Conservation (phyloP, 2,113 vertebrate species). For the Melanostigma gelatinosum region DNA sequence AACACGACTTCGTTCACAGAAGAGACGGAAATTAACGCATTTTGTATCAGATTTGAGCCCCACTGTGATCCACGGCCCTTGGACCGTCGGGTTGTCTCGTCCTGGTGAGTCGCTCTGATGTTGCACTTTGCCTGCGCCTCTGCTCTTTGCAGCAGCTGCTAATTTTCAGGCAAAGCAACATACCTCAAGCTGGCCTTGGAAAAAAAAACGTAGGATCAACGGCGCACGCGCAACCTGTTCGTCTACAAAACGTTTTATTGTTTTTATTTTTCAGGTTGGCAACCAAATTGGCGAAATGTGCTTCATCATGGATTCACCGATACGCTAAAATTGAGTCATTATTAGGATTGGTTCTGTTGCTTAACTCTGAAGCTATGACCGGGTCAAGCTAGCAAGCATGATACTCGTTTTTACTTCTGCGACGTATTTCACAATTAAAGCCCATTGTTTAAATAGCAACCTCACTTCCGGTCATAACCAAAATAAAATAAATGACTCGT, state of each 20-base stretch:
- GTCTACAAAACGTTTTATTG: not conserved
- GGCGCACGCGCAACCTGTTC: slow-evolving; percentile 68
- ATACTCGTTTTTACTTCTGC: slow-evolving; percentile 17
- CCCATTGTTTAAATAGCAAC: accelerated
- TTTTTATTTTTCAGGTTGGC: not conserved
- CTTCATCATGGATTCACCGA: no score
- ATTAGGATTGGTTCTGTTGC: no score
- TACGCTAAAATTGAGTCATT: not conserved
- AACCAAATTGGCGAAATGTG: not conserved
- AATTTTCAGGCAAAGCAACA: slow-evolving; percentile 55
- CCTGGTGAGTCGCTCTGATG: not conserved
- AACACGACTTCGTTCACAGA: not conserved
- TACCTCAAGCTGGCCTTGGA: slow-evolving; percentile 46
- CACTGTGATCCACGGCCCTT: not conserved
- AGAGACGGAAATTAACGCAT: not conserved
- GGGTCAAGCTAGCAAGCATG: not conserved
- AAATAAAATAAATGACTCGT: not conserved
- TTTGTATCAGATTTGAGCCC: not conserved
- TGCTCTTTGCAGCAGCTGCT: slow-evolving; percentile 54
- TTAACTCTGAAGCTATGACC: not conserved
- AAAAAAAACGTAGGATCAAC: slow-evolving; percentile 11
- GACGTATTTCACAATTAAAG: slow-evolving; percentile 34
- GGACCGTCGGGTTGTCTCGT: not conserved
- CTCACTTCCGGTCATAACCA: slow-evolving; percentile 31
- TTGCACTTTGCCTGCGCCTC: slow-evolving; percentile 37